Evolutionary conservation across 2,888 invertebrate species (phyloP), one percentile per base, ranked within the genome.

Genomic region (Parnassius smintheus): DNA sequence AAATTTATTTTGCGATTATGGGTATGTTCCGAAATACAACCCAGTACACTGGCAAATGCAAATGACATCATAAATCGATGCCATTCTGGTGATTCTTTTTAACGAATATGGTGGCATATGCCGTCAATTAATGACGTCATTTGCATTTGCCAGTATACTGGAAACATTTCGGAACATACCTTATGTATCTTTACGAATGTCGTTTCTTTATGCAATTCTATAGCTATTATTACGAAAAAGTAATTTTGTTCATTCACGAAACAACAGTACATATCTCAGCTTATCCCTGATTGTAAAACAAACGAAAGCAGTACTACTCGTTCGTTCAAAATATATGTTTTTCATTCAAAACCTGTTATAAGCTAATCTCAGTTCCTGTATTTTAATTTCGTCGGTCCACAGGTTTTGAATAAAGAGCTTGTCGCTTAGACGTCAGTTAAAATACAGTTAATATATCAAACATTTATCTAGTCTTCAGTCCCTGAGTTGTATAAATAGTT

Each of bases 401-500:
- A 90, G 89, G 91, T 87, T 91, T 91, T 90, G 91, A 91, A 89
- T 72, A 86, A 89, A 90, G 83, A 46, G 46, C 46, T 46, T 46
- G 11, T 46, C 46, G 46, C 46, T 46, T 46, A 46, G n/a, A n/a
- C n/a, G 18, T 85, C 89, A 84, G 88, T 84, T 88, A 89, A 86
- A 89, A 88, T 91, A 91, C 88, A 90, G 89, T 89, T 86, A 83
- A 86, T 90, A 91, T 91, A 90, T 91, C 88, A 91, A 91, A 91
- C 91, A 88, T 90, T 91, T 91, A 91, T 82, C 89, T 90, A 91
- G 85, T 91, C 88, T 89, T 91, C 91, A 91, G 91, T 91, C 91
- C 91, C 89, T 88, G 90, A 81, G 83, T 88, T 90, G 86, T 91
- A 90, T 90, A 91, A 89, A 91, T 91, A 91, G 86, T 88, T 89